Evolutionary conservation across 2,797 vertebrate species (phyloP).

Genomic region (Tadarida brasiliensis): DNA sequence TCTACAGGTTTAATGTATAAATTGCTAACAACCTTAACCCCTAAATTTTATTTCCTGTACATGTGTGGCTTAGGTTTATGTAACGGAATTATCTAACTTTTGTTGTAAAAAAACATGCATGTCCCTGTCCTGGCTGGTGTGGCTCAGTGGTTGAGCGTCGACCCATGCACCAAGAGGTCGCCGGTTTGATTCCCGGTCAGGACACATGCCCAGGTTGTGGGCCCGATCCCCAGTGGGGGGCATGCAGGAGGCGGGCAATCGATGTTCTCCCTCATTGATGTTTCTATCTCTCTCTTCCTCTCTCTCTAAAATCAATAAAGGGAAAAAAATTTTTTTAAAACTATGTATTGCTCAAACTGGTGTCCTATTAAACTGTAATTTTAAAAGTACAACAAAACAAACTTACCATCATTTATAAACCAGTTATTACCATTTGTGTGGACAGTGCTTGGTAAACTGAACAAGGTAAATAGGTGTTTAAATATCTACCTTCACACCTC

Average conservation of each 20-base stretch:
- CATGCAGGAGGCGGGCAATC: background rate
- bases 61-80: background rate
- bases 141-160: background rate
- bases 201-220: background rate
- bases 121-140: background rate
- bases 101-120: background rate
- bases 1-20: background rate
- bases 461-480: constrained; percentile 17
- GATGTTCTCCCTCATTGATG: background rate
- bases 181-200: background rate
- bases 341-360: background rate
- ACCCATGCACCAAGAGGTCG: background rate
- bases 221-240: background rate
- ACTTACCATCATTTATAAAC: constrained; percentile 4
- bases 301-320: background rate
- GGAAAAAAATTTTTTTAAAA: too few relatives aligned
- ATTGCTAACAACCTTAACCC: background rate
- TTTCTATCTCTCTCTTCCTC: background rate
- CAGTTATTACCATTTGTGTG: background rate
- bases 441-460: background rate
- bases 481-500: constrained; percentile 1
- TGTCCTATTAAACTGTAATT: constrained; percentile 9
- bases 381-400: constrained; percentile 21
- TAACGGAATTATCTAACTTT: background rate
- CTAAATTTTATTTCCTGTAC: constrained; percentile 36